phyloP scores from a whole-genome alignment of 1,140 invertebrate genomes.

The Triops longicaudatus region DNA sequence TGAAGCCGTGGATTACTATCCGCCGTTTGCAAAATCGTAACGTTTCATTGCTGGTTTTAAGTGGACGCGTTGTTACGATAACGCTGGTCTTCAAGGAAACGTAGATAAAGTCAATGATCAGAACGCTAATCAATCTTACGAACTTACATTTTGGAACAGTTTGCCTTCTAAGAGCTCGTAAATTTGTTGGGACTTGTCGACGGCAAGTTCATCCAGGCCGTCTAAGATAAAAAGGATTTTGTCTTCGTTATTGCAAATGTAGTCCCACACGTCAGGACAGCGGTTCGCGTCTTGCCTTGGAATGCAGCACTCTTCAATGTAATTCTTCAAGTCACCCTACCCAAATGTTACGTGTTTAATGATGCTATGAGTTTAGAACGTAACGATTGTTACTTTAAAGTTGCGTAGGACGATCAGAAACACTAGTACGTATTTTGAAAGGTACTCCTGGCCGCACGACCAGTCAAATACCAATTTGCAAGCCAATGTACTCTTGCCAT shows the following conservation, averaged over 20 bases:
- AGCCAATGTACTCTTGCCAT: constrained; percentile 32
- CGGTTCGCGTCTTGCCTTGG: neutral
- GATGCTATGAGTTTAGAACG: constrained; percentile 28
- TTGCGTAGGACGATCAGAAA: constrained; percentile 33
- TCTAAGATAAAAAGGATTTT: constrained; percentile 33
- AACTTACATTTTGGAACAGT: constrained; percentile 32
- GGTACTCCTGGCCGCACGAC: constrained; percentile 29
- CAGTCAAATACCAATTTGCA: constrained; percentile 33
- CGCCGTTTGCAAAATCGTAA: constrained; percentile 28
- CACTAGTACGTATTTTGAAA: constrained; percentile 31
- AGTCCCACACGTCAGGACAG: constrained; percentile 30
- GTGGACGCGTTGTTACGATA: constrained; percentile 32
- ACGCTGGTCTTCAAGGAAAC: neutral
- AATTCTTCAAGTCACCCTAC: neutral
- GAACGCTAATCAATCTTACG: neutral
- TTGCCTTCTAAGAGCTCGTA: constrained; percentile 30
- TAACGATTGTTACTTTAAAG: constrained; percentile 30
- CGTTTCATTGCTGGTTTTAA: constrained; percentile 26
- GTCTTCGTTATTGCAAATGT: constrained; percentile 31
- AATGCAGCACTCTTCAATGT: neutral
- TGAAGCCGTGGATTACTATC: constrained; percentile 32
- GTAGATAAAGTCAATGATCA: neutral
- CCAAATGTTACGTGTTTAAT: neutral
- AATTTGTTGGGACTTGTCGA: constrained; percentile 30
- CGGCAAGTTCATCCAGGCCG: constrained; percentile 32